These are phyloP conservation scores for Capreolus pygargus DNA, from an alignment of 2,113 vertebrate genomes.

Conservation along the genomic window DNA sequence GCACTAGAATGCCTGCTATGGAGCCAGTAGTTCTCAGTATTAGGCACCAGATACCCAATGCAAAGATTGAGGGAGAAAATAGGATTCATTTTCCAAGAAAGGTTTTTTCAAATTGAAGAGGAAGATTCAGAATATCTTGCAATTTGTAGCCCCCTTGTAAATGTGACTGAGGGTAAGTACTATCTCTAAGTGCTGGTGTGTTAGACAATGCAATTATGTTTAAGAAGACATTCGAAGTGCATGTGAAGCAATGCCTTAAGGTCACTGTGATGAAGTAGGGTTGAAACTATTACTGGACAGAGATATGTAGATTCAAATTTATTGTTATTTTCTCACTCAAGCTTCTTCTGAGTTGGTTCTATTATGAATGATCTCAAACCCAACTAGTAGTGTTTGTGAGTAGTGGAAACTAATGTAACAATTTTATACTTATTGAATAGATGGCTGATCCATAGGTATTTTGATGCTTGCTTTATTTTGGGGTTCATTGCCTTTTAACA, in stretches of 20 bases:
- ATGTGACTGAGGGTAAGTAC: not conserved
- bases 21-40: not conserved
- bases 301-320: not conserved
- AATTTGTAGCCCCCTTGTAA: not conserved
- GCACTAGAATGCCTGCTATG: not conserved
- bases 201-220: not conserved
- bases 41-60: not conserved
- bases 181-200: not conserved
- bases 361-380: not conserved
- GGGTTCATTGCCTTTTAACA: not conserved
- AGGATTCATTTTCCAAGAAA: not conserved
- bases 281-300: not conserved
- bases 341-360: not conserved
- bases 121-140: not conserved
- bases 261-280: not conserved
- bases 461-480: conserved; percentile 5
- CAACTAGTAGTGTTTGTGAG: not conserved
- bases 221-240: not conserved
- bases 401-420: not conserved
- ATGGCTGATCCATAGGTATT: not conserved
- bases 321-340: not conserved
- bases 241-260: not conserved
- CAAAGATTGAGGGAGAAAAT: not conserved
- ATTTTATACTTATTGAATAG: not conserved
- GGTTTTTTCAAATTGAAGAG: not conserved